Evolutionary conservation across 2,888 invertebrate species (phyloP).

Genomic region (Oasisia sp.): DNA sequence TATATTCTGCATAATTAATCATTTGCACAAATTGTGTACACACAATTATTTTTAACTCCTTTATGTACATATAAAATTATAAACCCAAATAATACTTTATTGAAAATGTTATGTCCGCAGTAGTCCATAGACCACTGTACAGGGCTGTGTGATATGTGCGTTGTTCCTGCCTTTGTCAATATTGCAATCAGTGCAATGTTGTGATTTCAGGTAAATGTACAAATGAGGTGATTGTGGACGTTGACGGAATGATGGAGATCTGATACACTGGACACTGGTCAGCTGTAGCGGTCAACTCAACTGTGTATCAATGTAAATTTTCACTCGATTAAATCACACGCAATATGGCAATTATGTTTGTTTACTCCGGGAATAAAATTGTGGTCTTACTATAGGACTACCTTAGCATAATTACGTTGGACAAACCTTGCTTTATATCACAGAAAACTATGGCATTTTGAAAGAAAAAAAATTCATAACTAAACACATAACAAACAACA

Average conservation of each 20-base stretch:
- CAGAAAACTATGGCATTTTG: neutral
- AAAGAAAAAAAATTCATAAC: neutral
- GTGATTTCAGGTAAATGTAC: constrained; percentile 36
- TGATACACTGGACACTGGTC: neutral
- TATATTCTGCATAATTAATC: too few species aligned
- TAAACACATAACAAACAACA: too few species aligned
- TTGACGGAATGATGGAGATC: constrained; percentile 37
- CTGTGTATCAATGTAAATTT: neutral
- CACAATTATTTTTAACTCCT: too few species aligned
- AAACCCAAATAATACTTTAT: neutral
- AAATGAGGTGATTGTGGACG: constrained; percentile 37
- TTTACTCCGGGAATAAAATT: neutral
- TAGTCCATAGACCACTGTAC: neutral
- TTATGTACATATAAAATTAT: neutral
- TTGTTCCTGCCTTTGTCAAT: neutral
- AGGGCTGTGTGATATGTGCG: neutral
- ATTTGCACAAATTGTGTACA: too few species aligned
- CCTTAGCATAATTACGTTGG: neutral
- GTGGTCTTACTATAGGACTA: neutral
- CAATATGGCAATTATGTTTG: neutral
- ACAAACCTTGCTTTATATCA: neutral
- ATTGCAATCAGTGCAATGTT: neutral
- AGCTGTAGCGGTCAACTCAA: neutral
- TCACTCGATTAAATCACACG: neutral
- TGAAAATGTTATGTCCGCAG: neutral